Conservation (phyloP, 2,888 invertebrate species). For the Metacarcinus magister region DNA sequence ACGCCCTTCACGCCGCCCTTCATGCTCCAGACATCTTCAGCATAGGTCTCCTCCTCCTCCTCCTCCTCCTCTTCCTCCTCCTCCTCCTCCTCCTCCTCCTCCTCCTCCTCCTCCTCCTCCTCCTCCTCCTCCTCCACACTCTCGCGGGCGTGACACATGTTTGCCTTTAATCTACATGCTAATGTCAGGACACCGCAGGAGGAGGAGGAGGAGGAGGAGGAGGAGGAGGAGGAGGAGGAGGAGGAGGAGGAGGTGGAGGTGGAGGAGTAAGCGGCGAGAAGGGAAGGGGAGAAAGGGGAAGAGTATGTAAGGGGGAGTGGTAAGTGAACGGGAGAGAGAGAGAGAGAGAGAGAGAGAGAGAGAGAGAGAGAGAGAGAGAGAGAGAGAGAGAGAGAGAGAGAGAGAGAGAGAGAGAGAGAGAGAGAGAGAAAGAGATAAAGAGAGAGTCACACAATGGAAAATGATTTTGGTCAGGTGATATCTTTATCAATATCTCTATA, state of each 20-base stretch:
- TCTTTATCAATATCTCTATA: neutral
- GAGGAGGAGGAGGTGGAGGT: neutral
- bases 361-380: neutral
- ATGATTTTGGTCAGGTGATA: no score
- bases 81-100: neutral
- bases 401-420: no score
- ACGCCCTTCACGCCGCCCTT: neutral
- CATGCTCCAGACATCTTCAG: neutral
- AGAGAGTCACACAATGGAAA: no score
- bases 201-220: slow-evolving; percentile 21
- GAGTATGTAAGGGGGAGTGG: no score
- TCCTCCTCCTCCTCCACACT: neutral
- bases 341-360: slow-evolving; percentile 48
- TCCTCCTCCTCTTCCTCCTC: neutral
- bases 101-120: neutral
- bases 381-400: no score
- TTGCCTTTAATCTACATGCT: slow-evolving; percentile 48
- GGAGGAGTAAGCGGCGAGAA: neutral
- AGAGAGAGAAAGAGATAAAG: no score
- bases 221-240: slow-evolving; percentile 4
- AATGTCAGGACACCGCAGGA: slow-evolving; percentile 18
- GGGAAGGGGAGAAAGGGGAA: neutral
- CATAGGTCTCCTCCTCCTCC: neutral
- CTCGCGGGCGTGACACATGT: slow-evolving; percentile 41
- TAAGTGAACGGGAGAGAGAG: neutral